Percentiles rank a stretch among this genome's conserved stretches.
Evolutionary conservation across 2,113 vertebrate genomes (phyloP).

Genomic region (Psilopsiagon aurifrons): DNA sequence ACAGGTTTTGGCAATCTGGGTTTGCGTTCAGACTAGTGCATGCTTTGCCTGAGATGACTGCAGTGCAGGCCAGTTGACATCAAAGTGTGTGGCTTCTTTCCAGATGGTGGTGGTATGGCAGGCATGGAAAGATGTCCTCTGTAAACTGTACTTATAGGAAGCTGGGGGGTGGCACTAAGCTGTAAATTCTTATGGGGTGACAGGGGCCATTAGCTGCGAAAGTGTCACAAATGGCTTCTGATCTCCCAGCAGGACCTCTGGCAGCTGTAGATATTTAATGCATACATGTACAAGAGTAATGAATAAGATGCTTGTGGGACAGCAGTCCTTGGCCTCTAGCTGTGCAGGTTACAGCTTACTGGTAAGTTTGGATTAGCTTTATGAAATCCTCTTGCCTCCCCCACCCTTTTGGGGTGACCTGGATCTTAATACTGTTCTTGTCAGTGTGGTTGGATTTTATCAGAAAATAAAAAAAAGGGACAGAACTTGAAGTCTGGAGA

Average conservation of each 20-base stretch:
- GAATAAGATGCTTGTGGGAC: neutral
- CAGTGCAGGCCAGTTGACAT: neutral
- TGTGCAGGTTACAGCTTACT: neutral
- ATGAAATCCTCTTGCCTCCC: neutral
- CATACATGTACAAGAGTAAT: fast-evolving
- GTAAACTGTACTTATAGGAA: neutral
- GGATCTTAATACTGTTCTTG: neutral
- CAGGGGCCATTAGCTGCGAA: neutral
- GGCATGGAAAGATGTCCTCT: neutral
- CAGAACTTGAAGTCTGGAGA: neutral
- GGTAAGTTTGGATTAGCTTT: neutral
- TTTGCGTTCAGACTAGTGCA: neutral
- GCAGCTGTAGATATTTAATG: neutral
- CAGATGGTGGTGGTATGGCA: neutral
- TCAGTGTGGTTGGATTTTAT: neutral
- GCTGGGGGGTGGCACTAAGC: neutral
- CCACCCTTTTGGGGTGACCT: neutral
- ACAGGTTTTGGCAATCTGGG: neutral
- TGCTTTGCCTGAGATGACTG: neutral
- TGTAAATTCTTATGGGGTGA: neutral
- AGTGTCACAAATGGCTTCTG: neutral
- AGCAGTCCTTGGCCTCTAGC: neutral
- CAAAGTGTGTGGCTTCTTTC: neutral
- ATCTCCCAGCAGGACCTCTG: neutral
- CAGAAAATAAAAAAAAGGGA: neutral